Conservation (phyloP, 2,888 invertebrate genomes). For the Drymonia ruficornis region DNA sequence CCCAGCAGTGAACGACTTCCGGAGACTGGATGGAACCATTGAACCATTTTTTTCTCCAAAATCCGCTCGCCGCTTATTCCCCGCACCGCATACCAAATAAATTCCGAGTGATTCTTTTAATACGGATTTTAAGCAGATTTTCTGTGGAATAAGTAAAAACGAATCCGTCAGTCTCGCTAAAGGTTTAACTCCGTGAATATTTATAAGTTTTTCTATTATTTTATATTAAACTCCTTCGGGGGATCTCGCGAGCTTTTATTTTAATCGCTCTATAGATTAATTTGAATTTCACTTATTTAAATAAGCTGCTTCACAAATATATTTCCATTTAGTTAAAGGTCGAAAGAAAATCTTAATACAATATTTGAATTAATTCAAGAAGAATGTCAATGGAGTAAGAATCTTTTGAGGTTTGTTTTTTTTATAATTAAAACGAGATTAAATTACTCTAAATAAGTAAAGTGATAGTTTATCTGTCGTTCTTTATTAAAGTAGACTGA, state of each 20-base stretch:
- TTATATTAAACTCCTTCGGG: constrained; percentile 71
- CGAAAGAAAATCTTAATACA: not conserved
- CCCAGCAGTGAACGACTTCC: too few relatives aligned
- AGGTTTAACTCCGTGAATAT: constrained; percentile 81
- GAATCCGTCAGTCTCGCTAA: constrained; percentile 81
- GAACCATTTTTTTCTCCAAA: too few relatives aligned
- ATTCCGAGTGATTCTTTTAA: constrained; percentile 84
- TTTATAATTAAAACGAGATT: not conserved
- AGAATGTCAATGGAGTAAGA: not conserved
- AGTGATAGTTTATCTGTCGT: too few relatives aligned
- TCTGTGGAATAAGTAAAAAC: constrained; percentile 84
- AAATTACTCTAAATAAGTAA: too few relatives aligned
- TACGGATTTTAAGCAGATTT: constrained; percentile 85
- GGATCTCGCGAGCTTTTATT: constrained; percentile 58
- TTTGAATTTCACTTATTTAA: constrained; percentile 57
- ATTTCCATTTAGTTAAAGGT: constrained; percentile 14
- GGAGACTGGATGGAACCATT: too few relatives aligned
- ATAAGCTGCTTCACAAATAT: constrained; percentile 42
- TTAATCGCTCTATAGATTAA: constrained; percentile 67
- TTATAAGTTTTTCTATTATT: constrained; percentile 84
- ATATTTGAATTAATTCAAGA: not conserved
- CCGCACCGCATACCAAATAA: constrained; percentile 65
- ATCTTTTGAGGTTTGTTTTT: not conserved
- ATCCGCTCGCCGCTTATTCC: constrained; percentile 26
- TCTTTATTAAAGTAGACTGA: too few relatives aligned